These are phyloP conservation scores for Netelia melanura DNA, from an alignment of 2,888 invertebrate genomes.

Conservation along the genomic window DNA sequence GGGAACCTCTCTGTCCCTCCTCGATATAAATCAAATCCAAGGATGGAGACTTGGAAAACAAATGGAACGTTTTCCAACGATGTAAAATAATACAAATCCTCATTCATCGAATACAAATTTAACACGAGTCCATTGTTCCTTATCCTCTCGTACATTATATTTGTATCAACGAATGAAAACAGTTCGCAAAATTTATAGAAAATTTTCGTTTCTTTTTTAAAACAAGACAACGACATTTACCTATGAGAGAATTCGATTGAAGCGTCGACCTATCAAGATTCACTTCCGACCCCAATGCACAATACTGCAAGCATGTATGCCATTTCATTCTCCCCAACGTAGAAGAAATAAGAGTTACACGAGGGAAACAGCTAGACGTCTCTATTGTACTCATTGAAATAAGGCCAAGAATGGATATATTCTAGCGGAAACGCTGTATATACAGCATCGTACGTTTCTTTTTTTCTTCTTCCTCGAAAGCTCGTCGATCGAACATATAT, in stretches of 20 bases:
- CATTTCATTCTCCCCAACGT: not conserved
- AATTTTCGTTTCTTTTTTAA: no score
- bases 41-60: not conserved
- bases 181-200: no score
- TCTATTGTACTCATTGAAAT: slow-evolving; percentile 13
- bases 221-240: not conserved
- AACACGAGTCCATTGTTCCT: no score
- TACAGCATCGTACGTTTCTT: not conserved
- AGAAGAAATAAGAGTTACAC: not conserved
- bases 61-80: not conserved
- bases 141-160: no score
- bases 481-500: not conserved
- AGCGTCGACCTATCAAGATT: no score
- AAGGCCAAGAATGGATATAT: slow-evolving; percentile 9
- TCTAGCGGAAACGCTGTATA: slow-evolving; percentile 10
- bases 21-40: slow-evolving; percentile 25
- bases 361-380: not conserved
- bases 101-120: no score
- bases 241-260: no score
- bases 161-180: no score
- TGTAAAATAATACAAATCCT: no score
- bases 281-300: not conserved
- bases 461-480: not conserved
- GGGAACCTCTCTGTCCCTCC: slow-evolving; percentile 7
- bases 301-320: not conserved